A percentile compares a stretch with the other conserved stretches of the same genome.
These are phyloP conservation scores for Solenopsis fugax DNA, from an alignment of 1,140 invertebrate genomes.

Conservation along the genomic window DNA sequence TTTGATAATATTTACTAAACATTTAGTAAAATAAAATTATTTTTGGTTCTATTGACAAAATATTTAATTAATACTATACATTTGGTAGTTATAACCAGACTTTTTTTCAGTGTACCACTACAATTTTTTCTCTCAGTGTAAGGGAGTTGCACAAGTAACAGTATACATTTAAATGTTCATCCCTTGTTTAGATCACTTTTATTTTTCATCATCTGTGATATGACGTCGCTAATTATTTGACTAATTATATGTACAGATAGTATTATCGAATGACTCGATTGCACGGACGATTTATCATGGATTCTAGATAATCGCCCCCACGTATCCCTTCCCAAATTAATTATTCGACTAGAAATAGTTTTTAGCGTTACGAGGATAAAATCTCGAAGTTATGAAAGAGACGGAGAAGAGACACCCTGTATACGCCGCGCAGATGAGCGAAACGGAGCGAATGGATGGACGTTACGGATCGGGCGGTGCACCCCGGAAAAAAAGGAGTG, in stretches of 20 bases:
- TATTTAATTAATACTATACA: too few relatives aligned
- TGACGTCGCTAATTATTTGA: neutral
- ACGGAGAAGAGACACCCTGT: constrained; percentile 27
- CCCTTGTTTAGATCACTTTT: neutral
- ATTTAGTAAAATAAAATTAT: too few relatives aligned
- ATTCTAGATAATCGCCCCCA: neutral
- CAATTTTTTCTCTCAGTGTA: too few relatives aligned
- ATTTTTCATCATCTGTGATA: neutral
- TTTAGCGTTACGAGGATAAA: neutral
- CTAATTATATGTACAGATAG: neutral
- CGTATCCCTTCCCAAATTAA: neutral
- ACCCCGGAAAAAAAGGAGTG: constrained; percentile 35
- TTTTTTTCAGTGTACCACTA: too few relatives aligned
- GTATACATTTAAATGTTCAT: neutral
- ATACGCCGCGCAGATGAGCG: constrained; percentile 50
- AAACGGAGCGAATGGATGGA: constrained; percentile 66
- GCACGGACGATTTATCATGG: neutral
- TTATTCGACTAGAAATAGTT: neutral
- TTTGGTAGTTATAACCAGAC: too few relatives aligned
- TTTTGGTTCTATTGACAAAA: too few relatives aligned
- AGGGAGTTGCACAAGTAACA: neutral
- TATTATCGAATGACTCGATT: neutral
- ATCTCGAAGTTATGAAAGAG: constrained; percentile 21
- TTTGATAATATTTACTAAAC: too few relatives aligned
- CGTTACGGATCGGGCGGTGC: constrained; percentile 52